Base-by-base conservation (phyloP, 2,797 vertebrate genomes). In the Masticophis lateralis region DNA sequence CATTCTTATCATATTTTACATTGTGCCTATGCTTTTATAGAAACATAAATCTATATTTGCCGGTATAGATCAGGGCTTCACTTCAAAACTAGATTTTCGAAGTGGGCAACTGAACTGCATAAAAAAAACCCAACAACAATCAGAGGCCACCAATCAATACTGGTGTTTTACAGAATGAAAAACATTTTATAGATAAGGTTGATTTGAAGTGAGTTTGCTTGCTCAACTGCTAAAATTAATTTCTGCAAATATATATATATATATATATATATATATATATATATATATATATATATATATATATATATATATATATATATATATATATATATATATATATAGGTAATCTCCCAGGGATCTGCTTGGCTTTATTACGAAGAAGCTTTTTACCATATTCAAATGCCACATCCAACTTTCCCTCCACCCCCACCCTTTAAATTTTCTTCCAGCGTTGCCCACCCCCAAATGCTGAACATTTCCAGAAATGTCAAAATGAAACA, bases 401-500 rank as follows among this genome's bases (percentile, higher is more conserved):
- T 74, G 13, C 16, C 55, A 53, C 27, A 43, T 57, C 10, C 25
- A 5, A 4, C 63, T 25, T 2, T 20, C 12, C 11, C 53, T 51
- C 20, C 20, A 20, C 66, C 47, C 1, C 5, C 88, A 16, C 18
- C 20, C 22, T 60, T 88, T 25, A 5, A 2, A 22, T 55, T 57
- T 53, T 7, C 53, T 37, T 53, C 4, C 27, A 53, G 60, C 28
- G 7, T 20, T 5, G 56, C 27, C 11, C 14, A n/a, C 53, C 53
- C 25, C 2, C 51, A 56, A 87, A 63, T 12, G 18, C n/a, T 8
- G 28, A 88, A 28, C 61, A 92, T 57, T 88, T 88, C n/a, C 60
- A 91, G 86, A 92, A 92, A 92, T 92, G 61, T 92, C 91, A 92
- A 4, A 92, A 69, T 69, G 37, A 74, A 92, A 37, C 60, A 74